phyloP scores from a whole-genome alignment of 23 tunicate genomes.

The Styela clava region DNA sequence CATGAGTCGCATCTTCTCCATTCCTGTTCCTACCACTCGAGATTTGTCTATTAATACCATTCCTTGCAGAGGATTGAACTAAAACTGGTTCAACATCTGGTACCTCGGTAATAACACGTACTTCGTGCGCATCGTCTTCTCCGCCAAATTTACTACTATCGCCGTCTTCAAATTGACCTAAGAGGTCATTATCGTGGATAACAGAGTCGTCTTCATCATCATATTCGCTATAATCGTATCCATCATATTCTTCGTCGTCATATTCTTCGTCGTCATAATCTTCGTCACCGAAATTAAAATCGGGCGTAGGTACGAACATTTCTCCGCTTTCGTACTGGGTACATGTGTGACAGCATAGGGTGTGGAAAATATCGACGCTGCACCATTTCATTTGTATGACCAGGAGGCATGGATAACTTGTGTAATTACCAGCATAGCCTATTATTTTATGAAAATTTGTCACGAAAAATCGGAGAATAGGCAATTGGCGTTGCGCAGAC shows the following conservation, averaged over 20 bases:
- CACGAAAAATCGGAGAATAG: too few relatives aligned
- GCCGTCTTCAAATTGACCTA: neutral
- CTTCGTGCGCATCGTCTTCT: neutral
- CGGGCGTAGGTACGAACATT: neutral
- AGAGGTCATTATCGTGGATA: neutral
- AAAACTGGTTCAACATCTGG: neutral
- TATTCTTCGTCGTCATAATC: slow-evolving; percentile 14
- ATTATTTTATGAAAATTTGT: too few relatives aligned
- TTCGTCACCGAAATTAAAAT: neutral
- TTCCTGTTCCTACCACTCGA: neutral
- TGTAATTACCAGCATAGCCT: slow-evolving; percentile 3
- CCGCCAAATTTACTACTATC: neutral
- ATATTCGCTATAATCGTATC: neutral
- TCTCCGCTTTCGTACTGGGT: slow-evolving; percentile 1
- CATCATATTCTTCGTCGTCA: slow-evolving; percentile 10
- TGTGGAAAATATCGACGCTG: slow-evolving; percentile 6
- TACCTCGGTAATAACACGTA: neutral
- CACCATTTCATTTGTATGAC: slow-evolving; percentile 28
- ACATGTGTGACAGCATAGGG: slow-evolving; percentile 50
- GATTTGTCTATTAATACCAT: neutral
- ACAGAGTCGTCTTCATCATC: slow-evolving; percentile 2
- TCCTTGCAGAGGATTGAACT: neutral
- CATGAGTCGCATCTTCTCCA: neutral
- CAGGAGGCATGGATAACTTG: slow-evolving; percentile 23
- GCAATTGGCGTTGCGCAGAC: too few relatives aligned